A percentile compares a stretch with the other conserved stretches of the same genome.
Conservation (phyloP, 2,113 vertebrate species). For the Pycnonotus jocosus region DNA sequence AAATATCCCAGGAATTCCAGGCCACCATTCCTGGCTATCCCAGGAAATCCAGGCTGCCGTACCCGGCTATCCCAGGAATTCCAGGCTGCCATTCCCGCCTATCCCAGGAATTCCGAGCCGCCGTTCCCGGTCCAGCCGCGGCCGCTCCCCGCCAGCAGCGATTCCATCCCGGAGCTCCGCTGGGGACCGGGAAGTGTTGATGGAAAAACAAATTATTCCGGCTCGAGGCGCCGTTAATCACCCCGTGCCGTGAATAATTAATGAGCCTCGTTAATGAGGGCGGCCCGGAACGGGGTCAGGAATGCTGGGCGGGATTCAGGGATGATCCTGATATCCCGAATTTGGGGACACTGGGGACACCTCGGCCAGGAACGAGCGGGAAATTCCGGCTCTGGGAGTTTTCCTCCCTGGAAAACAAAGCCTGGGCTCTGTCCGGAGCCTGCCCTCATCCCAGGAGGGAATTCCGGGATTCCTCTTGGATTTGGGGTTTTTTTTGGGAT, state of each 20-base stretch:
- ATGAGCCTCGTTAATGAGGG: neutral
- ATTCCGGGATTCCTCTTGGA: neutral
- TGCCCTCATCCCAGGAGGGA: neutral
- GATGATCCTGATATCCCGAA: fast-evolving
- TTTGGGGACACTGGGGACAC: fast-evolving
- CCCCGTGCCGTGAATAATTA: neutral
- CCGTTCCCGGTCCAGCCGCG: neutral
- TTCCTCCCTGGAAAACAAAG: neutral
- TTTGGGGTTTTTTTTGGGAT: neutral
- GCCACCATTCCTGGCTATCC: neutral
- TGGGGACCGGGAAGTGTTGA: neutral
- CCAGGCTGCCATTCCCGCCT: neutral
- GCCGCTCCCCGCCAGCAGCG: neutral
- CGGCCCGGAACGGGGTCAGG: fast-evolving
- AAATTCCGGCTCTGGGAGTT: neutral
- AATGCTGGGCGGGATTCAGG: fast-evolving
- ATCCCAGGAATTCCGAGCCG: neutral
- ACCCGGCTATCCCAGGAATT: neutral
- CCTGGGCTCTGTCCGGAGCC: neutral
- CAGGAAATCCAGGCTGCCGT: neutral
- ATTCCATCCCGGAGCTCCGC: neutral
- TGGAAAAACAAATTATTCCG: neutral
- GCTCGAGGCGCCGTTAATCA: neutral
- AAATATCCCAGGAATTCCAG: too few relatives aligned
- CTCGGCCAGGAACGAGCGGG: fast-evolving